Evolutionary conservation across 1,140 invertebrate genomes (phyloP).

Genomic region (Eufriesea mexicana): DNA sequence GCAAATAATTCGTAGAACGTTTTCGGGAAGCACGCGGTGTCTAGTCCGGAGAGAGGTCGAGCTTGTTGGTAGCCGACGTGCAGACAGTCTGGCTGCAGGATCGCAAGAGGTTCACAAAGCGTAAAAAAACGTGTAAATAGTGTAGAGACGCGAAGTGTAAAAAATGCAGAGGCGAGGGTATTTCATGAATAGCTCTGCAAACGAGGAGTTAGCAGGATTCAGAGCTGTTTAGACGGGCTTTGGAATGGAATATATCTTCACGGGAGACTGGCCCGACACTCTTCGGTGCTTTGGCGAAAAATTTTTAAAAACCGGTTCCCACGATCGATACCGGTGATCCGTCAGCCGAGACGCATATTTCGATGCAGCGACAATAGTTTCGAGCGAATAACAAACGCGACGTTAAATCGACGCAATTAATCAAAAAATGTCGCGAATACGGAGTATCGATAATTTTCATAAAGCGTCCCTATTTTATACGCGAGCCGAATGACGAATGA

Average conservation of each 20-base stretch:
- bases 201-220: slow-evolving; percentile 26
- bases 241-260: slow-evolving; percentile 19
- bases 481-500: slow-evolving; percentile 2
- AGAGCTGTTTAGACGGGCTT: slow-evolving; percentile 23
- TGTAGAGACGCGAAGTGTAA: slow-evolving; percentile 37
- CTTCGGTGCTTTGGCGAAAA: not conserved
- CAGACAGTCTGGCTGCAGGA: slow-evolving; percentile 24
- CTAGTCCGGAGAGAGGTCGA: not conserved
- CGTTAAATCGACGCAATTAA: slow-evolving; percentile 8
- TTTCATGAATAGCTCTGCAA: slow-evolving; percentile 42
- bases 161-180: slow-evolving; percentile 13
- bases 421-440: slow-evolving; percentile 3
- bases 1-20: slow-evolving; percentile 17
- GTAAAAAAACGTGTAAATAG: slow-evolving; percentile 34
- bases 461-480: slow-evolving; percentile 9
- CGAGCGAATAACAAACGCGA: slow-evolving; percentile 6
- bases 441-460: not conserved
- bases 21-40: not conserved
- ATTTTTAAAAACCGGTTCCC: not conserved
- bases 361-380: not conserved
- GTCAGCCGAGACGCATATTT: not conserved
- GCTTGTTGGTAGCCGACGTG: not conserved
- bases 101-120: slow-evolving; percentile 1
- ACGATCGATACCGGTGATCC: not conserved
- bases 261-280: not conserved